A percentile compares a stretch with the other conserved stretches of the same genome.
Conservation (phyloP, 2,797 vertebrate species). For the Tachyglossus aculeatus region DNA sequence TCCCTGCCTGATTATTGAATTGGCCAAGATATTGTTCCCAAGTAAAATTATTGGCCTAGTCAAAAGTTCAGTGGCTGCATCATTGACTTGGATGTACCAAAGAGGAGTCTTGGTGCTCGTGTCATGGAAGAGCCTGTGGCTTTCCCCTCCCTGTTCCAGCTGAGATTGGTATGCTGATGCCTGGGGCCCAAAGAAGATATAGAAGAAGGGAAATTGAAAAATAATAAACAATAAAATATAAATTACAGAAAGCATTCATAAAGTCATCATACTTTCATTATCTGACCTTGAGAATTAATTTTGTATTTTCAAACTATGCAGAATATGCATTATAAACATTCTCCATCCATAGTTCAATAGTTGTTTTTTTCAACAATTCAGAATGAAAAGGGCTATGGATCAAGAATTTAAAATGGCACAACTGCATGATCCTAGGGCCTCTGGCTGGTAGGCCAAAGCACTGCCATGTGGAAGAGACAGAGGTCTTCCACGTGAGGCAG, state of each 20-base stretch:
- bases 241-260: slow-evolving; percentile 64
- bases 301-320: slow-evolving; percentile 68
- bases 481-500: background rate
- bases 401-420: background rate
- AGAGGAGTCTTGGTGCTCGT: slow-evolving; percentile 47
- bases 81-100: slow-evolving; percentile 61
- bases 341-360: slow-evolving; percentile 43
- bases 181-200: slow-evolving; percentile 65
- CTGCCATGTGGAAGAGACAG: rapidly evolving
- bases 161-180: slow-evolving; percentile 71
- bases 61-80: slow-evolving; percentile 69
- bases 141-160: slow-evolving; percentile 70
- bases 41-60: slow-evolving; percentile 59
- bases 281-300: slow-evolving; percentile 71
- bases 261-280: slow-evolving; percentile 72
- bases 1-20: slow-evolving; percentile 62
- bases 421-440: background rate
- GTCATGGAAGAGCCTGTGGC: slow-evolving; percentile 64
- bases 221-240: slow-evolving; percentile 74
- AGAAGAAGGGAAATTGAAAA: slow-evolving; percentile 71
- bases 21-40: slow-evolving; percentile 63
- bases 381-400: background rate
- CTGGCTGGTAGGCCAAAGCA: background rate
- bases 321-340: slow-evolving; percentile 58
- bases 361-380: slow-evolving; percentile 41